These are phyloP conservation scores for Crotalus tigris DNA, from an alignment of 2,113 vertebrate species.

Conservation along the genomic window DNA sequence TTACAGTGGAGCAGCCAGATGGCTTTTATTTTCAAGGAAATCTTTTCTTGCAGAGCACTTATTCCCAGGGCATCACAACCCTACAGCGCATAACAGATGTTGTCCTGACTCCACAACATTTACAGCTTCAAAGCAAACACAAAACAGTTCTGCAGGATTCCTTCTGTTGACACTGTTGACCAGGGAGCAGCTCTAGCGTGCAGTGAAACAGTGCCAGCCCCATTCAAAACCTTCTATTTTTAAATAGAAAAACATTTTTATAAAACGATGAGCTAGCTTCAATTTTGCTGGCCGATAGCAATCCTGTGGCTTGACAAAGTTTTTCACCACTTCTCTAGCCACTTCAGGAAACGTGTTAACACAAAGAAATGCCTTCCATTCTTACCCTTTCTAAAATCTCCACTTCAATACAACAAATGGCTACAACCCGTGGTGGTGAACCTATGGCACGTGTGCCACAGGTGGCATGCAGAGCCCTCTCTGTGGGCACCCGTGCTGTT, in stretches of 20 bases:
- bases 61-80: conserved; percentile 1
- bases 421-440: background rate
- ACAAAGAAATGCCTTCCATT: background rate
- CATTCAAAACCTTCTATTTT: background rate
- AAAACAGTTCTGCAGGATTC: background rate
- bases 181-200: background rate
- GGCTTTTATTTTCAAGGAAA: conserved; percentile 9
- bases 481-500: too few relatives aligned
- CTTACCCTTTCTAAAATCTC: background rate
- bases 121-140: conserved; percentile 1
- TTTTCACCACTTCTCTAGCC: background rate
- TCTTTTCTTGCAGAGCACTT: background rate
- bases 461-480: too few relatives aligned
- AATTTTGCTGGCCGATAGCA: background rate
- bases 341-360: background rate
- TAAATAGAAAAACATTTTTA: background rate
- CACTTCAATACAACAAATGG: background rate
- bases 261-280: background rate
- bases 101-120: background rate
- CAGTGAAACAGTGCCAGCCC: background rate
- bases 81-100: background rate
- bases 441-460: too few relatives aligned
- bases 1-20: background rate
- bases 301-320: background rate
- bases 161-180: background rate